A percentile compares a stretch with the other conserved stretches of the same genome.
Conservation (phyloP, 1,140 invertebrate species). For the Asobara japonica region DNA sequence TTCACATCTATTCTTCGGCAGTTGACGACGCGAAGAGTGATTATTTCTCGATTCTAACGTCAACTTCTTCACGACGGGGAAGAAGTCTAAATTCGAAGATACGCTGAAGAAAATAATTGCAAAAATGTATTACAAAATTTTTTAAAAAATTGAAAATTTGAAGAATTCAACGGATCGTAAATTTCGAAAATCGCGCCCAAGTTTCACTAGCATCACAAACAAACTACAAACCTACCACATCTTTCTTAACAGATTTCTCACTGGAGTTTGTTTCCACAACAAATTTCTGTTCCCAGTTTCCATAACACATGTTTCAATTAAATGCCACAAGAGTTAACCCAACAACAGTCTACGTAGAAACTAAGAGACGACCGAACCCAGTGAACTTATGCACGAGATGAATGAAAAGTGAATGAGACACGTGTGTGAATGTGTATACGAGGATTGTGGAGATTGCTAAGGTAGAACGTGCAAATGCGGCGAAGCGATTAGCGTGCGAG, state of each 20-base stretch:
- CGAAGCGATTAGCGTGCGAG: conserved; percentile 10
- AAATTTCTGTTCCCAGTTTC: too few species aligned
- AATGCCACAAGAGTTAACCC: too few species aligned
- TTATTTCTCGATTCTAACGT: background rate
- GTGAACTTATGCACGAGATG: conserved; percentile 3
- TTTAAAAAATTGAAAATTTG: too few species aligned
- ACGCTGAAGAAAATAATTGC: background rate
- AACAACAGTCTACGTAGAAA: too few species aligned
- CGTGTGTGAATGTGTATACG: conserved; percentile 6
- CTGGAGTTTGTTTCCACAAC: too few species aligned
- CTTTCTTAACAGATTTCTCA: too few species aligned
- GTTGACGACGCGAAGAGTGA: background rate
- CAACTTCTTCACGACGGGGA: background rate
- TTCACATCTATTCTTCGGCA: background rate
- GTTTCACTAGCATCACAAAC: too few species aligned
- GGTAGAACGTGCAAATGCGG: conserved; percentile 8
- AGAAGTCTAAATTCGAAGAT: background rate
- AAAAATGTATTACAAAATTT: background rate
- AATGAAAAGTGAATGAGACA: conserved; percentile 8
- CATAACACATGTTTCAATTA: too few species aligned
- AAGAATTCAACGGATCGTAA: too few species aligned
- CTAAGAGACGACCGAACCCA: too few species aligned
- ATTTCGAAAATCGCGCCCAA: too few species aligned
- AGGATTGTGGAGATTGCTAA: background rate
- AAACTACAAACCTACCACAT: too few species aligned